Conservation (phyloP, 1,140 invertebrate species). For the Calephelis nemesis region DNA sequence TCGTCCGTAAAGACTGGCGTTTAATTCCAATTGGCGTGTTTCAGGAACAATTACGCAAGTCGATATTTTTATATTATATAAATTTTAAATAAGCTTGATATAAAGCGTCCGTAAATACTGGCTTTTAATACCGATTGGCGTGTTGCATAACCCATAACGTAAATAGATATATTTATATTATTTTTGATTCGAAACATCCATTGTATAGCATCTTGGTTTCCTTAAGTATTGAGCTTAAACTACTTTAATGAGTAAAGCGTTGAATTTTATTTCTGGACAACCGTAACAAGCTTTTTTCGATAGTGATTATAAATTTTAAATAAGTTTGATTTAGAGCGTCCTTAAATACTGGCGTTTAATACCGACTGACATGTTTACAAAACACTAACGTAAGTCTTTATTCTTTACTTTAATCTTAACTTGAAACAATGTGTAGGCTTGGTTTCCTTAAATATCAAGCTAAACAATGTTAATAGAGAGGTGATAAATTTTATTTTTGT, state of each 20-base stretch:
- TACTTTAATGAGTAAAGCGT: too few relatives aligned
- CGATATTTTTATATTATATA: background rate
- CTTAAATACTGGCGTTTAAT: constrained; percentile 43
- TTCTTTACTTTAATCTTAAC: background rate
- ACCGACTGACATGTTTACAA: constrained; percentile 6
- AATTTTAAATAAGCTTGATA: constrained; percentile 57
- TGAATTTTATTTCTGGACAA: constrained; percentile 3
- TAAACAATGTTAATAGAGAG: too few relatives aligned
- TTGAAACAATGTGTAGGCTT: background rate
- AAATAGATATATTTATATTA: background rate
- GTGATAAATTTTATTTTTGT: too few relatives aligned
- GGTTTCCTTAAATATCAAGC: too few relatives aligned
- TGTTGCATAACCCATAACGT: constrained; percentile 4
- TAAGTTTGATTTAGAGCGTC: constrained; percentile 58
- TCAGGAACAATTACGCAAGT: background rate
- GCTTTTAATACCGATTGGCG: constrained; percentile 27
- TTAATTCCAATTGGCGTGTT: constrained; percentile 24
- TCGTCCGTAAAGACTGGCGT: constrained; percentile 38
- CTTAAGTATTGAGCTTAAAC: too few relatives aligned
- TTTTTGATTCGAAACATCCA: constrained; percentile 10
- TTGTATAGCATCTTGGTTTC: background rate
- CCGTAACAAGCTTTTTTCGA: background rate
- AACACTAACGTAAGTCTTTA: background rate
- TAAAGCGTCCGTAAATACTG: constrained; percentile 47
- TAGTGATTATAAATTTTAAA: constrained; percentile 55